These are phyloP conservation scores for Hypothenemus hampei DNA, from an alignment of 1,140 invertebrate species.

Conservation along the genomic window DNA sequence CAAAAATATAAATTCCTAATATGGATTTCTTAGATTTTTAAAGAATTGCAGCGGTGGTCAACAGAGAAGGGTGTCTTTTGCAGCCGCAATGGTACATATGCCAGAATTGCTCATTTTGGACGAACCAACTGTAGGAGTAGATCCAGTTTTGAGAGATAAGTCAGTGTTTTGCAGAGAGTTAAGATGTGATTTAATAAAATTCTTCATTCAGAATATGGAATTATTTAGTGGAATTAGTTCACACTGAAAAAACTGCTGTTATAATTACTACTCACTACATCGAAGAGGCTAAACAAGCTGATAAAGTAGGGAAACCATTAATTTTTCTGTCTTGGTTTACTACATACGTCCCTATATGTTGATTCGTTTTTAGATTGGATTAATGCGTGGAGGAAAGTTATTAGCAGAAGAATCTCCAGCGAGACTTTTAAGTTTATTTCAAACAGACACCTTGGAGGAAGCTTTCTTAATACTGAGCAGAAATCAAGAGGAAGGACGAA, in stretches of 20 bases:
- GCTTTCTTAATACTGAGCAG: slow-evolving; percentile 67
- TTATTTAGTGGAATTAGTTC: slow-evolving; percentile 70
- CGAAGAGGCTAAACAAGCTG: slow-evolving; percentile 81
- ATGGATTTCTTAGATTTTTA: slow-evolving; percentile 46
- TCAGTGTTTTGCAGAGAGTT: slow-evolving; percentile 43
- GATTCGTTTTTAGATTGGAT: slow-evolving; percentile 64
- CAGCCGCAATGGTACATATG: slow-evolving; percentile 79
- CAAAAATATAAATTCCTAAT: neutral
- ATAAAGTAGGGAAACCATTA: slow-evolving; percentile 55
- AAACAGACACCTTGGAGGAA: slow-evolving; percentile 65
- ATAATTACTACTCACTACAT: slow-evolving; percentile 96
- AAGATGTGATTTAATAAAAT: neutral
- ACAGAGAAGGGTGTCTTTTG: slow-evolving; percentile 80
- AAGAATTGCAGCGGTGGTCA: slow-evolving; percentile 81
- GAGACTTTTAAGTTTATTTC: slow-evolving; percentile 57
- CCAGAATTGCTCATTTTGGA: slow-evolving; percentile 86
- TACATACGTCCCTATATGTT: neutral
- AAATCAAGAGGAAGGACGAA: slow-evolving; percentile 50
- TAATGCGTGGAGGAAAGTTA: slow-evolving; percentile 80
- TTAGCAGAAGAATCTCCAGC: slow-evolving; percentile 79
- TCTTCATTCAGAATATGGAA: slow-evolving; percentile 77
- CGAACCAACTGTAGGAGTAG: slow-evolving; percentile 89
- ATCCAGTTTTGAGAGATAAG: slow-evolving; percentile 83
- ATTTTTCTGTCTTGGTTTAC: neutral
- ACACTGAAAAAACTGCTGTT: slow-evolving; percentile 61